These are phyloP conservation scores for Rhizomys pruinosus DNA, from an alignment of 2,113 vertebrate genomes.

Conservation along the genomic window DNA sequence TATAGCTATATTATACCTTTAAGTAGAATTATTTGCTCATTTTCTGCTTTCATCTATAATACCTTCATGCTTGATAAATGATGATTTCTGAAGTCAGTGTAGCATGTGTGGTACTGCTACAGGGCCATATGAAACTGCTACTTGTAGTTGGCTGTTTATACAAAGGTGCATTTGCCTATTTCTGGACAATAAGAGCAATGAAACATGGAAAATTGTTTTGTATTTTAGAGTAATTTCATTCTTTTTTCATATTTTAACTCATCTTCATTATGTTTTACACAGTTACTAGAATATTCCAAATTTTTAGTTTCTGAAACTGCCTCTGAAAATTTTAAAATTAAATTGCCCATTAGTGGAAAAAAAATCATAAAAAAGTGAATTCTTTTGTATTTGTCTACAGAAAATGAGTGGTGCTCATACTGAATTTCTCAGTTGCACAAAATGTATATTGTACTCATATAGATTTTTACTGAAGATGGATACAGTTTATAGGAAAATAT, in stretches of 20 bases:
- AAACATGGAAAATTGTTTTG: not conserved
- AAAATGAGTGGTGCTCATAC: not conserved
- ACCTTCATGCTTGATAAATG: not conserved
- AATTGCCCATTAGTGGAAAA: not conserved
- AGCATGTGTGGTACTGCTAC: not conserved
- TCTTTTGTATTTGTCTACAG: not conserved
- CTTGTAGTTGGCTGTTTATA: not conserved
- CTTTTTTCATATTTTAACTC: not conserved
- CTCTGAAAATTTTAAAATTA: not conserved
- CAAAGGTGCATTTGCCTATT: not conserved
- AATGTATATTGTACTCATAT: too few relatives aligned
- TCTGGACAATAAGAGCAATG: not conserved
- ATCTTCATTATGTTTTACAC: not conserved
- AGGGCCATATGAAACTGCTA: not conserved
- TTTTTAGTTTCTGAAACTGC: not conserved
- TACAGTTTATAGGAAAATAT: not conserved
- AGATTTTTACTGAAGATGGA: not conserved
- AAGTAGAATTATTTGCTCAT: not conserved
- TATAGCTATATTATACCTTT: constrained; percentile 13
- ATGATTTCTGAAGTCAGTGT: not conserved
- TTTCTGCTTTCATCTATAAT: constrained; percentile 51
- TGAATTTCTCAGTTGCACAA: too few relatives aligned
- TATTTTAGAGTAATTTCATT: constrained; percentile 15
- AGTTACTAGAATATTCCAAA: not conserved
- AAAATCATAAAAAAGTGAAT: constrained; percentile 1